Evolutionary conservation across 1,140 invertebrate species (phyloP), one percentile per base, ranked within the genome.

Genomic region (Drosophila pachea): DNA sequence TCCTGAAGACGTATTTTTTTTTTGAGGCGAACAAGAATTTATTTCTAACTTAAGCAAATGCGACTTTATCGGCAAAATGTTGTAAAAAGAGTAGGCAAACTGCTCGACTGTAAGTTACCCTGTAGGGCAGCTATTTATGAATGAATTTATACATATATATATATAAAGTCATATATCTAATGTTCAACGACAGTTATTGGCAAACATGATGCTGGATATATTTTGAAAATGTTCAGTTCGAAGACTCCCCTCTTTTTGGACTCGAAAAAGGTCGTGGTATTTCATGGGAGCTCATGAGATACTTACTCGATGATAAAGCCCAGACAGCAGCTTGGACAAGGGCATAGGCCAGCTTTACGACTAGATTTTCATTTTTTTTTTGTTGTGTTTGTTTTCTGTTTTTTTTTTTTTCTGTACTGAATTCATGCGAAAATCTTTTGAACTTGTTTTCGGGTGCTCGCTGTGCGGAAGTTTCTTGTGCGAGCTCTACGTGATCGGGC

Each of bases 21-120:
- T n/a, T 36, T 52, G 49, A 12, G 58, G 33, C 49, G 52, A 64
- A 69, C 60, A 72, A 84, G 79, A 83, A 83, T 84, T 83, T 75
- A 71, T 78, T 83, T 86, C 79, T 84, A 79, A 84, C 60, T 67
- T 70, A 82, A 74, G 76, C 78, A 78, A 78, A 75, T 42, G 73
- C 75, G 79, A 73, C 76, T 69, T 78, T 67, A 77, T 72, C 74
- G 62, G 54, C 43, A 68, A 56, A 64, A 62, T 52, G 47, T 45
- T 58, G 40, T 12, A 52, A 38, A 50, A 35, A 69, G 59, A 58
- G 38, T 33, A 50, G 32, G 52, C 58, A 32, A 61, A 53, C 33
- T 61, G 56, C 14, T 12, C 48, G 65, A 62, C 52, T 45, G 11
- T 29, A 14, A 58, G 53, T 50, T 68, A 68, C 63, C 66, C 66